Base-by-base conservation (phyloP, 2,888 invertebrate species). In the Chironomus riparius region DNA sequence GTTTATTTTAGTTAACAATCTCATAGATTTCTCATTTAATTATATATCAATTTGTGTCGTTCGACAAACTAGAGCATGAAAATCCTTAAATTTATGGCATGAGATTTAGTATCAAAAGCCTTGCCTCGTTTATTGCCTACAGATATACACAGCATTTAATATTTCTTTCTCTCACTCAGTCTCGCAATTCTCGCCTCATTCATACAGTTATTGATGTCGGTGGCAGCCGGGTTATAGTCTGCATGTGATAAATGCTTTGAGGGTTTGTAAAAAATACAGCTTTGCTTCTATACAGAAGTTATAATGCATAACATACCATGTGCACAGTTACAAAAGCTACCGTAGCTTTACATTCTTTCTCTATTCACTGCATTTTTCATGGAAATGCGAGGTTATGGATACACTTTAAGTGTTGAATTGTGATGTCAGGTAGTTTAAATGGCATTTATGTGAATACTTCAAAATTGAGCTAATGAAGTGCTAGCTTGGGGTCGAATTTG, bases 1-100 rank as follows among this genome's bases (percentile, higher is more conserved):
- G 21, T 12, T 70, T 22, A 48, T 15, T 70, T 15, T 21, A 70
- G 72, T 38, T 72, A 72, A 61, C 72, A 72, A 72, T 38, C 72
- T 72, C 70, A 70, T 70, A 70, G 70, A 70, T 70, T 70, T 70
- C 70, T 50, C 72, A 72, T 72, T 72, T 72, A 72, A 72, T 72
- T 72, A 72, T 72, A 61, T 50, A 72, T 72, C 72, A 72, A 72
- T 72, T 72, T 50, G 61, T 61, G 72, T 72, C 72, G 62, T 38
- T 50, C 61, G 61, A 50, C 61, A 62, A 72, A 72, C 62, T 72
- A 24, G 72, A 72, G 72, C 72, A 72, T 61, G 72, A 38, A 68
- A 72, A 72, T 72, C 72, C 72, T 72, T 28, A 38, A 72, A 72
- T 72, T 62, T 72, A 72, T 72, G 28, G 72, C 61, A 38, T 61